phyloP scores from a whole-genome alignment of 2,888 invertebrate genomes.

The Lepetodrilus schrolli region DNA sequence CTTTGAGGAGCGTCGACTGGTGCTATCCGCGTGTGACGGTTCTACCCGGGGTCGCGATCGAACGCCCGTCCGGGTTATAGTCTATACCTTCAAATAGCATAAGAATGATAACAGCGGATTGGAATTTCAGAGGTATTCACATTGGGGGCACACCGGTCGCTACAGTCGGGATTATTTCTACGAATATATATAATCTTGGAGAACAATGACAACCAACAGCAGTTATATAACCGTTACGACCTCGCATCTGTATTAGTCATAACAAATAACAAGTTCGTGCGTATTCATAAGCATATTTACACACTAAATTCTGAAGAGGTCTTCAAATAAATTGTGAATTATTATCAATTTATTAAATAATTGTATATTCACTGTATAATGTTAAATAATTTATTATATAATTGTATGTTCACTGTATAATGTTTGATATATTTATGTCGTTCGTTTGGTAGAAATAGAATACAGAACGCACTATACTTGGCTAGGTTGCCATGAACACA shows the following conservation, averaged over 20 bases:
- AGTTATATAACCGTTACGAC: too few relatives aligned
- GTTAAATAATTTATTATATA: neutral
- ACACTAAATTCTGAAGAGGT: too few relatives aligned
- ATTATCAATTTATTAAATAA: neutral
- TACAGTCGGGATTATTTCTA: too few relatives aligned
- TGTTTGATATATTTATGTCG: neutral
- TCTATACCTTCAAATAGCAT: neutral
- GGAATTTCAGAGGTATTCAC: too few relatives aligned
- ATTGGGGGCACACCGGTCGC: too few relatives aligned
- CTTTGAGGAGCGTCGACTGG: neutral
- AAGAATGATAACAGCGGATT: neutral
- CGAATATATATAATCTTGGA: too few relatives aligned
- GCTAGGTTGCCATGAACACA: neutral
- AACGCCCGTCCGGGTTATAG: neutral
- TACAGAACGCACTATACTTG: neutral
- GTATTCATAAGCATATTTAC: neutral
- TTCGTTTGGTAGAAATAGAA: neutral
- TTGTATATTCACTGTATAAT: neutral
- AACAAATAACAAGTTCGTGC: neutral
- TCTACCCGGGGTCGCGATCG: neutral
- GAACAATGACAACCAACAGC: too few relatives aligned
- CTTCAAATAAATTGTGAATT: neutral
- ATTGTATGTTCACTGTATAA: neutral
- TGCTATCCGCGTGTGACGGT: neutral
- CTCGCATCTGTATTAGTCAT: neutral